Base-by-base conservation (phyloP, 1,140 invertebrate genomes). In the Neodiprion virginianus region DNA sequence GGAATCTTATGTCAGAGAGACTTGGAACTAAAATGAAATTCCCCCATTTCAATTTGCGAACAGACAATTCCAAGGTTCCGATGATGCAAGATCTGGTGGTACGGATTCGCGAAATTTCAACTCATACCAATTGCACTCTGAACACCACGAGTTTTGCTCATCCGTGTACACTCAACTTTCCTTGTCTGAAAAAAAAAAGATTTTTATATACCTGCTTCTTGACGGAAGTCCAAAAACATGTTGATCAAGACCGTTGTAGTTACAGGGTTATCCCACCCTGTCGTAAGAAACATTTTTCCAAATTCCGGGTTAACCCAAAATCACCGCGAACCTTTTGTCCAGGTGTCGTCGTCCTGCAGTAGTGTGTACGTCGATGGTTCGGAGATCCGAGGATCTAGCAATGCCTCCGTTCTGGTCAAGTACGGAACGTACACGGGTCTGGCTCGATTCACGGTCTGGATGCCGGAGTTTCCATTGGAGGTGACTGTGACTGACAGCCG, bases 301-400 rank as follows among this genome's bases (percentile, higher is more conserved):
- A 68, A 71, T 74, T 21, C 40, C 21, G 48, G 12, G 53, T 47
- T 23, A 47, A 70, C 53, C 53, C 47, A 73, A 73, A 72, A 72
- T 74, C n/a, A 17, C 14, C 28, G 48, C 74, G 14, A 50, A 21
- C 70, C 72, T 66, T 23, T 48, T 71, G 77, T 80, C 8, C 82
- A 98, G 97, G 97, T 99, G 2, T 97, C 97, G 9, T 96, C 96
- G 1, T 97, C 97, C 7, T 99, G 98, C 88, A 98, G 96, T 77
- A 97, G 96, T 7, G 96, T 99, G 4, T 99, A 98, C 88, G 94
- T 99, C 8, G 97, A 99, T 87, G 98, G 98, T 0, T 97, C 96
- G 14, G 98, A 99, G 89, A 96, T 97, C 53, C 91, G 96, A 0
- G 97, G 97, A 7, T 97, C 96, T 0, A 95, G 96, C 12, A 99